Percentiles rank a stretch among this genome's conserved stretches.
Conservation (phyloP, 2,797 vertebrate genomes). For the Parambassis ranga region DNA sequence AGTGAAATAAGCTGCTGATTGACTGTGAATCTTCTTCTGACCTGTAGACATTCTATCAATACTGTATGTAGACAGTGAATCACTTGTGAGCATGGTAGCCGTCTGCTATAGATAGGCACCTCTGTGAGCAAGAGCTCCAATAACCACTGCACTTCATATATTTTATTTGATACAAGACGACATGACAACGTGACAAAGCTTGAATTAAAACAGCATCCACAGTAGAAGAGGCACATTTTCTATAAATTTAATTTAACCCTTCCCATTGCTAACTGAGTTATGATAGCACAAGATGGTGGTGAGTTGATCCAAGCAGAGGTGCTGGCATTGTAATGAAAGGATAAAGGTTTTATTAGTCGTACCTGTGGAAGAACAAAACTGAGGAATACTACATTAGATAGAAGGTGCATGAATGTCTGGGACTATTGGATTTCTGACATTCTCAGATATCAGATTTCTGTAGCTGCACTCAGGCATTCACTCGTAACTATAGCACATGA, state of each 20-base stretch:
- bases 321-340: conserved; percentile 31
- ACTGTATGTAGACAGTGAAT: not conserved
- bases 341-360: conserved; percentile 45
- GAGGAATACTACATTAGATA: not conserved
- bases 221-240: conserved; percentile 9
- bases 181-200: not conserved
- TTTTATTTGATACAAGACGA: conserved; percentile 25
- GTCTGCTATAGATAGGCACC: not conserved
- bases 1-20: not conserved
- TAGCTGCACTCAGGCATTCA: conserved; percentile 11
- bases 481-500: conserved; percentile 23
- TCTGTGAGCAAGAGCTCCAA: conserved; percentile 46
- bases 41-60: not conserved
- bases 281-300: conserved; percentile 26
- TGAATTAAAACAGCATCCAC: conserved; percentile 13
- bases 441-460: conserved; percentile 34
- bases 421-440: conserved; percentile 46
- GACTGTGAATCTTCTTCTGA: conserved; percentile 6
- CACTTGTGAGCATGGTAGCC: no score
- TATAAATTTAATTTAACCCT: conserved; percentile 34
- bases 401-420: conserved; percentile 10
- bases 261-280: conserved; percentile 46
- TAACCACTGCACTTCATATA: conserved; percentile 37
- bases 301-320: conserved; percentile 48
- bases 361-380: conserved; percentile 29